Percentiles rank a stretch among this genome's conserved stretches.
These are phyloP conservation scores for Brachionus paranguensis DNA, from an alignment of 1,140 invertebrate species.

Conservation along the genomic window DNA sequence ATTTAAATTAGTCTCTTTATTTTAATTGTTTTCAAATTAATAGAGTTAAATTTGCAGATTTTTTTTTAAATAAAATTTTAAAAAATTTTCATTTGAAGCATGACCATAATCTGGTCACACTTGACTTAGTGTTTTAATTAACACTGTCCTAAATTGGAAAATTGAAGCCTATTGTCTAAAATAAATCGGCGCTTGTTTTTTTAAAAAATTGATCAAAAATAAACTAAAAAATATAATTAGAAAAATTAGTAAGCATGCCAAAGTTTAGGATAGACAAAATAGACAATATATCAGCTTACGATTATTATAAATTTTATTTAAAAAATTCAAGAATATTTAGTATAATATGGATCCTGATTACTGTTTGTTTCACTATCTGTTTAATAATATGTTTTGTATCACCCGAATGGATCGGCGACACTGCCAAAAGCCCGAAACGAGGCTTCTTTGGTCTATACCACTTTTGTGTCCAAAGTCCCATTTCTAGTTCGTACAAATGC, in stretches of 20 bases:
- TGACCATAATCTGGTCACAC: background rate
- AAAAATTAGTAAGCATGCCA: background rate
- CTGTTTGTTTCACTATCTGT: conserved; percentile 91
- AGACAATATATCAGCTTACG: conserved; percentile 21
- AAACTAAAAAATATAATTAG: background rate
- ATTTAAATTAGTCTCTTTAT: background rate
- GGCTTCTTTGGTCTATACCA: conserved; percentile 88
- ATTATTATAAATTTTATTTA: conserved; percentile 67
- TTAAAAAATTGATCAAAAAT: background rate
- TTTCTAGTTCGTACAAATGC: conserved; percentile 47
- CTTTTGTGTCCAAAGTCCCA: conserved; percentile 63
- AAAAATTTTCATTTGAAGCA: background rate
- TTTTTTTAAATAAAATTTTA: background rate
- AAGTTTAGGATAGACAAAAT: background rate
- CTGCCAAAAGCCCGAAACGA: conserved; percentile 70
- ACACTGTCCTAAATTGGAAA: background rate
- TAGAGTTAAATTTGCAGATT: background rate
- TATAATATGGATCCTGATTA: conserved; percentile 89
- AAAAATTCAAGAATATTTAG: conserved; percentile 90
- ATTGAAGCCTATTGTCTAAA: background rate
- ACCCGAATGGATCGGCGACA: conserved; percentile 82
- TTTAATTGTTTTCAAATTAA: background rate
- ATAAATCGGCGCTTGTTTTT: background rate
- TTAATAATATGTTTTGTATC: conserved; percentile 86
- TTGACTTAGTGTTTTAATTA: background rate